Evolutionary conservation across 2,113 vertebrate genomes (phyloP).

Genomic region (Triplophysa rosa): DNA sequence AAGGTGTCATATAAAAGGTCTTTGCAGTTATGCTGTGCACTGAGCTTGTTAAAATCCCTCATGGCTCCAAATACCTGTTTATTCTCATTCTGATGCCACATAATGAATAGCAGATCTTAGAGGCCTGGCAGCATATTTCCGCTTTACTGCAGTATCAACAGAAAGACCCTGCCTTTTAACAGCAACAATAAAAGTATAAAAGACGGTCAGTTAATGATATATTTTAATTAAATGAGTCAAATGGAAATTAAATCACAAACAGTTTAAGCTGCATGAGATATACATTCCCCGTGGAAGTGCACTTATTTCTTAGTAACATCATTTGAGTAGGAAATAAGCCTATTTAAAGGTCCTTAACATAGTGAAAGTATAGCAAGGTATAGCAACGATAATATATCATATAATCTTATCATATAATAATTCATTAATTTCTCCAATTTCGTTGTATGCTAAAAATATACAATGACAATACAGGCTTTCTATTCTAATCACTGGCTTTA

Average conservation of each 20-base stretch:
- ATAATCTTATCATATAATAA: too few species aligned
- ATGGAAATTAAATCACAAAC: constrained; percentile 18
- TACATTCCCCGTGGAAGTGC: too few species aligned
- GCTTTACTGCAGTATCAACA: constrained; percentile 25
- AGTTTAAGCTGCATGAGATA: neutral
- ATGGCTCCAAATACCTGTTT: constrained; percentile 26
- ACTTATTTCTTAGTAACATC: too few species aligned
- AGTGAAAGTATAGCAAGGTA: too few species aligned
- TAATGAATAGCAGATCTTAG: constrained; percentile 23
- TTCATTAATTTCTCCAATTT: too few species aligned
- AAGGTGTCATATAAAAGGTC: constrained; percentile 30
- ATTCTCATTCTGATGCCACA: constrained; percentile 27
- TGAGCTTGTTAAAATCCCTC: constrained; percentile 34
- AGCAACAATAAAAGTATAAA: constrained; percentile 13
- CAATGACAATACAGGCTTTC: too few species aligned
- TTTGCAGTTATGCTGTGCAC: constrained; percentile 8
- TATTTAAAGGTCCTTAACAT: too few species aligned
- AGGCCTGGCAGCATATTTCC: constrained; percentile 36
- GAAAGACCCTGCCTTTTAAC: constrained; percentile 9
- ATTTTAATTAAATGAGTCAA: constrained; percentile 30
- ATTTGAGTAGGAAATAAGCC: too few species aligned
- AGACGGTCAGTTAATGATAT: neutral
- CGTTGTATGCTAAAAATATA: too few species aligned
- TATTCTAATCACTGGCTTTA: too few species aligned
- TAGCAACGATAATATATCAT: too few species aligned